Evolutionary conservation across 2,888 invertebrate species (phyloP).

Genomic region (Stenolophus ochropezus): DNA sequence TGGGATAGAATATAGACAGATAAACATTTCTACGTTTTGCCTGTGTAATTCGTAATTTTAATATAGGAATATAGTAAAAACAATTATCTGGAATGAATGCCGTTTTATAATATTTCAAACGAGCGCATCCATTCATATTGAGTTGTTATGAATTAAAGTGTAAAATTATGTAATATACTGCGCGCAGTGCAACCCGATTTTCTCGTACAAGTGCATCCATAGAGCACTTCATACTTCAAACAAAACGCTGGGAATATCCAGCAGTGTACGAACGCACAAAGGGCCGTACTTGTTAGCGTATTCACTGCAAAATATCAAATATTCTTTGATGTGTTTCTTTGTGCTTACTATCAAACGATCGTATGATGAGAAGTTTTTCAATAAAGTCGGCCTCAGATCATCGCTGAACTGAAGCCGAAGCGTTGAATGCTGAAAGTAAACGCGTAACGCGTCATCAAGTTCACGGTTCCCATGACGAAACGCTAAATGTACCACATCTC

Average conservation of each 20-base stretch:
- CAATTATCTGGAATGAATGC: not conserved
- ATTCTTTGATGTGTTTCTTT: conserved; percentile 18
- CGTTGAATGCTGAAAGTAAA: conserved; percentile 25
- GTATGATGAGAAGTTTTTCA: not conserved
- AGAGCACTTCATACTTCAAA: not conserved
- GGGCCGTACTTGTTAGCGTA: not conserved
- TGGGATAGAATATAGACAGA: no score
- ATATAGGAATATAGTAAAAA: no score
- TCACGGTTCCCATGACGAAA: conserved; percentile 54
- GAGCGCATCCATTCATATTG: not conserved
- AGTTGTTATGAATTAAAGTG: not conserved
- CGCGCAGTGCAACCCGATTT: not conserved
- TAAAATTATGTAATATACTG: not conserved
- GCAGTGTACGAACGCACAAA: not conserved
- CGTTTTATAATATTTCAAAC: not conserved
- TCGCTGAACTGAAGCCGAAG: not conserved
- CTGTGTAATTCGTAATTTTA: no score
- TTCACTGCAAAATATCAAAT: not conserved
- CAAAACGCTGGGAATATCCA: not conserved
- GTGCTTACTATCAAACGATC: conserved; percentile 11
- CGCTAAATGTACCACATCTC: conserved; percentile 52
- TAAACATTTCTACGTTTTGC: no score
- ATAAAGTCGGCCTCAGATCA: not conserved
- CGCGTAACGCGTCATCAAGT: conserved; percentile 35
- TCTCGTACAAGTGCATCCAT: not conserved